phyloP scores from a whole-genome alignment of 2,113 vertebrate genomes.

The Pluvianellus socialis region DNA sequence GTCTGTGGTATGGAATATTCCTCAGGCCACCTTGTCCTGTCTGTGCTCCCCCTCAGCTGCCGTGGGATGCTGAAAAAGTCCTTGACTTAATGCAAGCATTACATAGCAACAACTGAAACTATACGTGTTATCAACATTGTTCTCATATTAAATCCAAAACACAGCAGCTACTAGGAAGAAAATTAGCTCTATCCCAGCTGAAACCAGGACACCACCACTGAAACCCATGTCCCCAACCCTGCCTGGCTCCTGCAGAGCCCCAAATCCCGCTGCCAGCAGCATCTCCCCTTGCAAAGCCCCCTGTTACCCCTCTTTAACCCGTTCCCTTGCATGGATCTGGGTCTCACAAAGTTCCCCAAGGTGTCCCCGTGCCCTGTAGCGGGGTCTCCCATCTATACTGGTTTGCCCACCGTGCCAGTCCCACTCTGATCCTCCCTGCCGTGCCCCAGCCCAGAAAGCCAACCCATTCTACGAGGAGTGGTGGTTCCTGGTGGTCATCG shows the following conservation, averaged over 20 bases:
- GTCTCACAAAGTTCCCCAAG: not conserved
- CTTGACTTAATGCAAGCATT: not conserved
- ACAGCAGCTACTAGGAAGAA: not conserved
- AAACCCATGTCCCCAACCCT: not conserved
- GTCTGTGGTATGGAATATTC: not conserved
- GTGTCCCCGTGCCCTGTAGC: not conserved
- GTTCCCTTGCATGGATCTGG: accelerated
- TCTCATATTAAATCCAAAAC: not conserved
- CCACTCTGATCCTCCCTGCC: not conserved
- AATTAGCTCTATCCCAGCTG: not conserved
- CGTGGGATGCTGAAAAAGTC: not conserved
- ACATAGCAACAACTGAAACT: not conserved
- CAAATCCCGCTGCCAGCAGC: not conserved
- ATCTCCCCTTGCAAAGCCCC: not conserved
- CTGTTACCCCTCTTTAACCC: not conserved
- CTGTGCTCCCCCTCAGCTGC: not conserved
- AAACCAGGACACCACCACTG: not conserved
- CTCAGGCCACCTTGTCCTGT: not conserved
- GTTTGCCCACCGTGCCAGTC: accelerated
- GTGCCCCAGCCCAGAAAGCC: slow-evolving; percentile 87
- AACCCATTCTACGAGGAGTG: slow-evolving; percentile 96
- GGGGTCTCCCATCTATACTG: not conserved
- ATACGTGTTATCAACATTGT: not conserved
- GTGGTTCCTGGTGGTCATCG: slow-evolving; percentile 97
- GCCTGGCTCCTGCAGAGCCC: not conserved